phyloP scores from a whole-genome alignment of 2,113 vertebrate genomes.

The Apaloderma vittatum region DNA sequence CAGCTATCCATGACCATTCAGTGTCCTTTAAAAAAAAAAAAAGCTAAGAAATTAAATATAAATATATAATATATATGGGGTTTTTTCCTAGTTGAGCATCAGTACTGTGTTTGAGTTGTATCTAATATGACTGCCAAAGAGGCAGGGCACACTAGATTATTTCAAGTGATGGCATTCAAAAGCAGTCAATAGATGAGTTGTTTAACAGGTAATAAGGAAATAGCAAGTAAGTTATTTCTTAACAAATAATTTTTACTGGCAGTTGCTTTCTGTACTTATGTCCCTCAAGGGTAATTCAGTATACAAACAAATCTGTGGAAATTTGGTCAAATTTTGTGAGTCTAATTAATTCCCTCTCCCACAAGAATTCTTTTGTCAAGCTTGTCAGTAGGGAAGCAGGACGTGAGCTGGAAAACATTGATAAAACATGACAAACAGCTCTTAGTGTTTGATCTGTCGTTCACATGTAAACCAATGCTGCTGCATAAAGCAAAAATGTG shows the following conservation, averaged over 20 bases:
- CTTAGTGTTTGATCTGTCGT: slow-evolving; percentile 18
- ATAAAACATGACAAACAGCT: slow-evolving; percentile 46
- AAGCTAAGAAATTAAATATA: background rate
- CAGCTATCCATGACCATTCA: accelerated
- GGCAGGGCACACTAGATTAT: background rate
- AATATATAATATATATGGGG: too few relatives aligned
- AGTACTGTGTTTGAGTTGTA: background rate
- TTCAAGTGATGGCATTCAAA: background rate
- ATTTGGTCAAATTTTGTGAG: background rate
- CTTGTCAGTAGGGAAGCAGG: background rate
- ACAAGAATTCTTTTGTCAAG: background rate
- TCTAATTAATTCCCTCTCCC: background rate
- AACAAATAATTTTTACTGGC: background rate
- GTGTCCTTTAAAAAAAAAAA: background rate
- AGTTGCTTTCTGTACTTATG: background rate
- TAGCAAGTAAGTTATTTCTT: background rate
- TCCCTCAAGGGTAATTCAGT: background rate
- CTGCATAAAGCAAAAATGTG: background rate
- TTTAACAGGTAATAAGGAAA: too few relatives aligned
- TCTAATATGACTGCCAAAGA: background rate
- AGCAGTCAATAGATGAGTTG: background rate
- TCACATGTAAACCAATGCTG: slow-evolving; percentile 5
- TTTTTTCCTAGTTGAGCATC: background rate
- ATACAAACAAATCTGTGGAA: background rate
- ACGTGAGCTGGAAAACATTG: background rate